Evolutionary conservation across 2,113 vertebrate species (phyloP), one percentile per base, ranked within the genome.

Genomic region (Chaetorhynchus papuensis): DNA sequence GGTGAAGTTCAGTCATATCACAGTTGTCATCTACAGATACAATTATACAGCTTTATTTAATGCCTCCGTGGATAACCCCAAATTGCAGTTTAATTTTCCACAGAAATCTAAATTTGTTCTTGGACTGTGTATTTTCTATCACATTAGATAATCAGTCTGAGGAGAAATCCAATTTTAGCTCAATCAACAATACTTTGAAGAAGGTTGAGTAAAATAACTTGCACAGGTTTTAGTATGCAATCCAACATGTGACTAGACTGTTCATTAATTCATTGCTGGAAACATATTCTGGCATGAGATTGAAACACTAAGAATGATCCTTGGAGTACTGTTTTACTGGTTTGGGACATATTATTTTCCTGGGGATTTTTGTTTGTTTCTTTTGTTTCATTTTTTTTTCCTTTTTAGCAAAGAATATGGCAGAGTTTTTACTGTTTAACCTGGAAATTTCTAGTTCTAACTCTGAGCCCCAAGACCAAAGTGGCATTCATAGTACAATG

Each of bases 111-210:
- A 97, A 97, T 97, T 95, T 96, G 39, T 94, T 98, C 90, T 77
- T 96, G 66, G 91, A 94, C 91, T 96, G 71, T 96, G 85, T 96
- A 94, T 97, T 97, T 97, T 97, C 95, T 96, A 93, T 97, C 93
- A 91, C 82, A 95, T 97, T 95, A 97, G 90, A 97, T 96, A 97
- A 97, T 97, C 96, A 96, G 80, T 96, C 74, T 47, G 94, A 98
- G 87, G 71, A 98, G 96, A 97, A 97, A 98, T 95, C 78, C 94
- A 98, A 97, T 98, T 97, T 97, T 97, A 91, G 84, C 92, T 97
- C 96, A 93, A 96, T 97, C 94, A 97, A 78, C 83, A 81, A 81
- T 61, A 75, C 56, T 96, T 95, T 95, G 84, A 94, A 93, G 74
- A 91, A 82, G 52, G 41, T 77, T 61, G 60, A 0, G 2, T 83